Percentiles rank a stretch among this genome's conserved stretches.
These are phyloP conservation scores for Pomatostomus ruficeps DNA, from an alignment of 2,113 vertebrate species.

Conservation along the genomic window DNA sequence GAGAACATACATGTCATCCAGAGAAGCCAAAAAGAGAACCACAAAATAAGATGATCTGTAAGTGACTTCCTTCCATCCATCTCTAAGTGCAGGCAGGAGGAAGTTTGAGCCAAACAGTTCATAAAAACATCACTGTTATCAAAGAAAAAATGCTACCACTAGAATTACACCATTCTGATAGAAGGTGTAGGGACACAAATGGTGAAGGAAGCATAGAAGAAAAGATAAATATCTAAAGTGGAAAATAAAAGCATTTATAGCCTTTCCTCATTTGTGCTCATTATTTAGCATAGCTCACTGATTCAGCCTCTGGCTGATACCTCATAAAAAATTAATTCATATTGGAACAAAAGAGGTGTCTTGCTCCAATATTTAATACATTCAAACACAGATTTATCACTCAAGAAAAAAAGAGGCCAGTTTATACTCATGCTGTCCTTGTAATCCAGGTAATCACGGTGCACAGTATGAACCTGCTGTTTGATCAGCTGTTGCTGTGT, in stretches of 20 bases:
- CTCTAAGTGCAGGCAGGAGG: background rate
- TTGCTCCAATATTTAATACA: background rate
- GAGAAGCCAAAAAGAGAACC: background rate
- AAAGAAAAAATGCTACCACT: background rate
- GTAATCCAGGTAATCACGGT: slow-evolving; percentile 39
- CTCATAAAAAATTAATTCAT: background rate
- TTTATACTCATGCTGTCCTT: background rate
- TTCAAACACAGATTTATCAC: background rate
- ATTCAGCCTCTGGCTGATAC: background rate
- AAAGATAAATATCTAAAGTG: background rate
- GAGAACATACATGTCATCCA: background rate
- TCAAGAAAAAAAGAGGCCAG: slow-evolving; percentile 13
- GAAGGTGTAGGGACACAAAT: accelerated
- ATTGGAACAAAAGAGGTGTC: slow-evolving; percentile 5
- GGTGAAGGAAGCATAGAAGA: background rate
- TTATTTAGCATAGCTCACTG: background rate
- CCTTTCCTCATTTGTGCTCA: background rate
- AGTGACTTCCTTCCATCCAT: background rate
- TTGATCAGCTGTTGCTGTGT: slow-evolving; percentile 58
- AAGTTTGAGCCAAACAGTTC: background rate
- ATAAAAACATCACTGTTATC: background rate
- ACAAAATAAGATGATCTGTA: background rate
- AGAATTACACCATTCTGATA: background rate
- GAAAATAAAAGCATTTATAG: background rate
- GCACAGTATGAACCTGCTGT: slow-evolving; percentile 23